phyloP scores from a whole-genome alignment of 92 coral and sea anemone genomes.

The Umimayanthus chanpuru region DNA sequence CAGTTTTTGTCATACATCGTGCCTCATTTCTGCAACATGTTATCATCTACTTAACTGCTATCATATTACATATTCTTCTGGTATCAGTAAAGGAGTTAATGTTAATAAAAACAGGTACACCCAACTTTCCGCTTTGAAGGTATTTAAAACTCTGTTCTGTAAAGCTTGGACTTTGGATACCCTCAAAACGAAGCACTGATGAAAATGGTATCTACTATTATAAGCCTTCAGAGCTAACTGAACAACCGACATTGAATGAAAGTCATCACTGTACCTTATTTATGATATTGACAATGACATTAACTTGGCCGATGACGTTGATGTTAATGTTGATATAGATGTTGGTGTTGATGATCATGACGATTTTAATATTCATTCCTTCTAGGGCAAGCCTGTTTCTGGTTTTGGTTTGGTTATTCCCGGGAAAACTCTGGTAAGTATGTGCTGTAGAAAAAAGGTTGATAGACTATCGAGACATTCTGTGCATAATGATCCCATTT shows the following conservation, averaged over 20 bases:
- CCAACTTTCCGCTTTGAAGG: too few species aligned
- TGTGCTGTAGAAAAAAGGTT: neutral
- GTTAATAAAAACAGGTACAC: too few species aligned
- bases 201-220: too few species aligned
- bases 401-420: slow-evolving; percentile 89
- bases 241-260: neutral
- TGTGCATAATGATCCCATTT: neutral
- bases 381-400: slow-evolving; percentile 46
- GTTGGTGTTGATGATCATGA: neutral
- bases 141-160: too few species aligned
- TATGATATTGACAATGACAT: neutral
- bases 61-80: too few species aligned
- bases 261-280: neutral
- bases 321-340: neutral
- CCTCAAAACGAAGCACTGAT: too few species aligned
- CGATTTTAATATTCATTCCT: neutral
- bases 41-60: too few species aligned
- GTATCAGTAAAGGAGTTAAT: too few species aligned
- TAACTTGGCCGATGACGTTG: neutral
- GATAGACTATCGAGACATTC: neutral
- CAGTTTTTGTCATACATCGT: too few species aligned
- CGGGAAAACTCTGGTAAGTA: slow-evolving; percentile 89
- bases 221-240: neutral
- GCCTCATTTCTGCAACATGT: too few species aligned
- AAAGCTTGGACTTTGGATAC: too few species aligned